A percentile compares a stretch with the other conserved stretches of the same genome.
phyloP scores from a whole-genome alignment of 2,797 vertebrate genomes.

The Carcharodon carcharias region DNA sequence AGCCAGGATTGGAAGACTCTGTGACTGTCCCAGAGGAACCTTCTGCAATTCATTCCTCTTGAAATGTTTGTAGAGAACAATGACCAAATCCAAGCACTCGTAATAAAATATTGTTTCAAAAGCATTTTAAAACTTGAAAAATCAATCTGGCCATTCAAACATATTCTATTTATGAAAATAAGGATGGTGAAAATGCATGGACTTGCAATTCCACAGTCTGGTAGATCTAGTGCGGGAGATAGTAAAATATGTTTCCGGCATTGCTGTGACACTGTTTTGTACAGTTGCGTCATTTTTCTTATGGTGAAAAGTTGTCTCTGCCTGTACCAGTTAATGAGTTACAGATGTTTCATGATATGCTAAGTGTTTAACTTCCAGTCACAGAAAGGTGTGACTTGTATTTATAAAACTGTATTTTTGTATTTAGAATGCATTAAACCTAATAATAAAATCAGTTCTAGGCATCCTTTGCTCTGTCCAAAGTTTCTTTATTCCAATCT shows the following conservation, averaged over 20 bases:
- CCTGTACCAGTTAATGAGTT: constrained; percentile 38
- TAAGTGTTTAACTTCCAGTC: constrained; percentile 25
- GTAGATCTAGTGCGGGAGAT: constrained; percentile 24
- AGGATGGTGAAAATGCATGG: background rate
- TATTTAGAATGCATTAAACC: constrained; percentile 45
- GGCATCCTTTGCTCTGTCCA: constrained; percentile 32
- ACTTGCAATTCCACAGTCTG: constrained; percentile 10
- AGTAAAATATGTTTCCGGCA: background rate
- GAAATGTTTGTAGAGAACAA: constrained; percentile 59
- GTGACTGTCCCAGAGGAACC: constrained; percentile 65
- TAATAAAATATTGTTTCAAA: constrained; percentile 2
- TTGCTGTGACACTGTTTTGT: constrained; percentile 37
- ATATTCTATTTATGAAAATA: constrained; percentile 24
- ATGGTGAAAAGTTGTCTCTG: constrained; percentile 40
- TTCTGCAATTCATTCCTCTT: constrained; percentile 68
- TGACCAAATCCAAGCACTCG: background rate
- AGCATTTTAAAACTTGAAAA: constrained; percentile 17
- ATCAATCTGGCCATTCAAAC: constrained; percentile 15
- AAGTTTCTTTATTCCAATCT: background rate
- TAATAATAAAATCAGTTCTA: constrained; percentile 43
- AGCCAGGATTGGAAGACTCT: constrained; percentile 65
- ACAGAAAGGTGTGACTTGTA: constrained; percentile 41
- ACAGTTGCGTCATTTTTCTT: constrained; percentile 42
- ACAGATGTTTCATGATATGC: constrained; percentile 11
- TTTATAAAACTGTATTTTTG: constrained; percentile 51